Percentiles rank a stretch among this genome's conserved stretches.
Evolutionary conservation across 1,140 invertebrate genomes (phyloP).

Genomic region (Acromyrmex charruanus): DNA sequence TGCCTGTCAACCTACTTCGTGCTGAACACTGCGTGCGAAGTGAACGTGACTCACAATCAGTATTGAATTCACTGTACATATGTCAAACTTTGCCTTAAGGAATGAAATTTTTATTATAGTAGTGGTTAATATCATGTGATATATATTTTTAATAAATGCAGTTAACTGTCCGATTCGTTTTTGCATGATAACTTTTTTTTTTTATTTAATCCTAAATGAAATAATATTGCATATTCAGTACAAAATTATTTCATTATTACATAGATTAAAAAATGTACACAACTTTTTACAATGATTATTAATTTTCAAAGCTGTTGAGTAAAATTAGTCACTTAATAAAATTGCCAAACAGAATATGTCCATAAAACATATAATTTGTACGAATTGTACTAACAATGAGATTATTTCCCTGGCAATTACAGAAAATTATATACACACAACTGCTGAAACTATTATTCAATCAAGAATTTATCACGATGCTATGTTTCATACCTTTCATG

Average conservation of each 20-base stretch:
- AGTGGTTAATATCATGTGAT: background rate
- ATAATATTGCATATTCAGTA: background rate
- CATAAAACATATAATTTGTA: background rate
- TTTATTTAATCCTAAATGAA: background rate
- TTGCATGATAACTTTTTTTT: background rate
- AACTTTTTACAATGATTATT: slow-evolving; percentile 6
- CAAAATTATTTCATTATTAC: background rate
- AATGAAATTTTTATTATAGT: background rate
- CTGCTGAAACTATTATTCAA: background rate
- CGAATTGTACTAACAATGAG: background rate
- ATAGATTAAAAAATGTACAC: background rate
- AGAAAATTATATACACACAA: slow-evolving; percentile 9
- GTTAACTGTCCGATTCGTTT: background rate
- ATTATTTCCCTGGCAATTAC: background rate
- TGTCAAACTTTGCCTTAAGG: slow-evolving; percentile 2
- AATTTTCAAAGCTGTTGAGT: slow-evolving; percentile 8
- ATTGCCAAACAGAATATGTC: slow-evolving; percentile 1
- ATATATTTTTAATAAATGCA: slow-evolving; percentile 2
- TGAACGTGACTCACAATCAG: slow-evolving; percentile 14
- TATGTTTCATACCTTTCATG: background rate
- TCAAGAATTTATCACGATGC: background rate
- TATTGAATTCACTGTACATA: slow-evolving; percentile 17
- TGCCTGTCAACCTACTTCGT: slow-evolving; percentile 49
- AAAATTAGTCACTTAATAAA: slow-evolving; percentile 18
- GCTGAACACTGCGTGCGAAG: slow-evolving; percentile 4